Conservation (phyloP, 2,888 invertebrate species). For the Andrena minutula region DNA sequence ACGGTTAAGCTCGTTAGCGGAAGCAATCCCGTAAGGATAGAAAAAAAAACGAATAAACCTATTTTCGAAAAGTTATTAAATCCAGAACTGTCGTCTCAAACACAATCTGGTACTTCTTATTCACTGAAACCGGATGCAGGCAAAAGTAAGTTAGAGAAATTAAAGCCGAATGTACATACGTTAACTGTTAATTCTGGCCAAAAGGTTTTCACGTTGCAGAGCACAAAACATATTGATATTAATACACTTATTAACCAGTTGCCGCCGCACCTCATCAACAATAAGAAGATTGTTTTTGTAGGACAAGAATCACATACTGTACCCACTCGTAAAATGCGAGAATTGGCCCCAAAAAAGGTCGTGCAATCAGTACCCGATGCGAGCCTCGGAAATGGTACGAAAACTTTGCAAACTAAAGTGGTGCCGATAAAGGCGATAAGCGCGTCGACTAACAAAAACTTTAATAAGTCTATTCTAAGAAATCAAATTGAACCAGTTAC, state of each 20-base stretch:
- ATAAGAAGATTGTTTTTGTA: conserved; percentile 76
- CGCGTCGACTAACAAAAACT: conserved; percentile 12
- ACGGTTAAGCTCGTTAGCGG: conserved; percentile 16
- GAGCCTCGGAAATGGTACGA: conserved; percentile 30
- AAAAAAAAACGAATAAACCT: conserved; percentile 7
- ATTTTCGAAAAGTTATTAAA: conserved; percentile 8
- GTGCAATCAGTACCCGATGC: conserved; percentile 34
- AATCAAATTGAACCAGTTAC: not conserved
- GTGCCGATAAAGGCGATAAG: not conserved
- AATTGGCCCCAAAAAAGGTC: conserved; percentile 20
- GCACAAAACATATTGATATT: conserved; percentile 70
- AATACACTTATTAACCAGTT: conserved; percentile 75
- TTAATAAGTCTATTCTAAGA: not conserved
- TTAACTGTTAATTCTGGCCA: conserved; percentile 59
- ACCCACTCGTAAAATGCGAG: conserved; percentile 21
- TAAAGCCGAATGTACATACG: conserved; percentile 36
- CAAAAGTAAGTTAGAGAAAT: conserved; percentile 36
- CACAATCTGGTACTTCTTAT: conserved; percentile 9
- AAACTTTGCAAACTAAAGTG: conserved; percentile 45
- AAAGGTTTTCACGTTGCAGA: conserved; percentile 74
- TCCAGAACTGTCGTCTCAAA: conserved; percentile 5
- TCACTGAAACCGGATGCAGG: conserved; percentile 7
- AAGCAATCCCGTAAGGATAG: conserved; percentile 30
- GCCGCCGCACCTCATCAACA: conserved; percentile 70
- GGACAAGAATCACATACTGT: conserved; percentile 66